Conservation (phyloP, 2,113 vertebrate species). For the Chloropsis hardwickii region DNA sequence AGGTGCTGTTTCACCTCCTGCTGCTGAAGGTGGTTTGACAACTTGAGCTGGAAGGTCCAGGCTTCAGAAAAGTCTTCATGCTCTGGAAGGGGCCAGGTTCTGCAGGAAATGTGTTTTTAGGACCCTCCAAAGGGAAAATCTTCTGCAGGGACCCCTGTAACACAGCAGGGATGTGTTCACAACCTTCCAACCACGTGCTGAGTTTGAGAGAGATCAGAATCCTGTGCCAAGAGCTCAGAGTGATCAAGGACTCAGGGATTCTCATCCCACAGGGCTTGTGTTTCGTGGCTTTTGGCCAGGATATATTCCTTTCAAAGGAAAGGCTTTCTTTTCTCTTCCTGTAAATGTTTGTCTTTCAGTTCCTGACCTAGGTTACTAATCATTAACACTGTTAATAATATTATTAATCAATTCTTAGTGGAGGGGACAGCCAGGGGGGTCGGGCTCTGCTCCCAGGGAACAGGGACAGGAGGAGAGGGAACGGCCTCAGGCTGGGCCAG, state of each 20-base stretch:
- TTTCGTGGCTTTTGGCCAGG: neutral
- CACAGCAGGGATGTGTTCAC: too few relatives aligned
- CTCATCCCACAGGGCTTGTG: neutral
- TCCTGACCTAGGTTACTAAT: neutral
- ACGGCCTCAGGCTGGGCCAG: neutral
- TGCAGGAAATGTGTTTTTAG: neutral
- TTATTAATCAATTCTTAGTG: neutral
- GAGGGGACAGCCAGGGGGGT: fast-evolving
- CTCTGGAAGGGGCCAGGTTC: neutral
- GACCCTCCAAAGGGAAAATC: neutral
- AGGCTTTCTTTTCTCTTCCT: neutral
- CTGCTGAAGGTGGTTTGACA: neutral
- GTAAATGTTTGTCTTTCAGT: neutral
- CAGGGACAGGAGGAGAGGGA: neutral
- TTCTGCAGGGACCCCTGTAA: neutral
- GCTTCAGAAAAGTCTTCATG: neutral
- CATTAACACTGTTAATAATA: neutral
- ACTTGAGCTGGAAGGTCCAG: neutral
- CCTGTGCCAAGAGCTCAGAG: neutral
- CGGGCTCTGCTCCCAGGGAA: neutral
- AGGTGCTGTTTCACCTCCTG: neutral
- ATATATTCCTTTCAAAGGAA: neutral
- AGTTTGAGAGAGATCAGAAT: neutral
- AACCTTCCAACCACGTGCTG: neutral
- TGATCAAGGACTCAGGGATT: neutral